Base-by-base conservation (phyloP, 2,888 invertebrate genomes). In the Lutraria lutraria region DNA sequence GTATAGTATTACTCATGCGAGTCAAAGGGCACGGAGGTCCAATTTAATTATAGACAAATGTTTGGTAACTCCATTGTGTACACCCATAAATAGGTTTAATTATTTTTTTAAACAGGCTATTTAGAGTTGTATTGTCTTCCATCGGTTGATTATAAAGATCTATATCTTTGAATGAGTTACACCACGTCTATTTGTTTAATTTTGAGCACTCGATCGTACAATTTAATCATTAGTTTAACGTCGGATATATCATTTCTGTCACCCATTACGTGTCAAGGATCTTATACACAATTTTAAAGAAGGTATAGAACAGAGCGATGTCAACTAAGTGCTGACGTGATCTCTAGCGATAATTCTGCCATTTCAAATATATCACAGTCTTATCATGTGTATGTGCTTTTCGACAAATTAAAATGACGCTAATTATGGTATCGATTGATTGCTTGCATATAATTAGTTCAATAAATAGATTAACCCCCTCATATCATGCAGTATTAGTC, bases 201-300 rank as follows among this genome's bases (percentile, higher is more conserved):
- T 88, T 80, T 88, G 87, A 88, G 83, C 83, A 88, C 87, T 88
- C 87, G 68, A 88, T 88, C 87, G 83, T 88, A 52, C 83, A 80
- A 88, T 83, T 84, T 80, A 52, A 88, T 88, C 63, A 43, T 31
- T 29, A 80, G 56, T 52, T 83, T 80, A 52, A 43, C 56, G 79
- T 68, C 25, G 80, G 43, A 88, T 83, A 83, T 88, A 88, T 88
- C 60, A 63, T 83, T 83, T 88, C 87, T 88, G 87, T 83, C 87
- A 88, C 87, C 83, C 83, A 31, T 31, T 56, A 81, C 79, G 83
- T 80, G 79, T 83, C 87, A 80, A 43, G 80, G 56, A 56, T n/a
- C 83, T 60, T 56, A 43, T 56, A 60, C 60, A 29, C 60, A 81
- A 63, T 81, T 34, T 56, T 21, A n/a, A 12, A 79, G 15, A 56